Base-by-base conservation (phyloP, 1,140 invertebrate species). In the Yoshiicerus persimilis region DNA sequence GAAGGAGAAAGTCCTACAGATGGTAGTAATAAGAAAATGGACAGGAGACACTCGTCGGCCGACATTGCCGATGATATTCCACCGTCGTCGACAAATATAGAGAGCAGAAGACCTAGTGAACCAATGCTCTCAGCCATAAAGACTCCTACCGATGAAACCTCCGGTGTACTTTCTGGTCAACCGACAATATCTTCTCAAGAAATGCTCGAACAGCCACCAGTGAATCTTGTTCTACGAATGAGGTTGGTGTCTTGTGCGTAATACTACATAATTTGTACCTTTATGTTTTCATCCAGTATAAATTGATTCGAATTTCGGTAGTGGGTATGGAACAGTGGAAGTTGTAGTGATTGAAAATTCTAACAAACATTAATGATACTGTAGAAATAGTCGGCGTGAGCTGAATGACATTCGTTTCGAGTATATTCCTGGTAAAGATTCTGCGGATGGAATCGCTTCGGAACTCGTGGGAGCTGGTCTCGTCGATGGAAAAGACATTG, bases 401-500 rank as follows among this genome's bases (percentile, higher is more conserved):
- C 93, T 99, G 47, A 99, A 99, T 93, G 98, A 99, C 92, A 99
- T 99, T 90, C 95, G 98, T 91, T 99, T 99, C 93, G 98, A 99
- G 92, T 99, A 97, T 92, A 95, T 96, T 4, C 95, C 96, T 16
- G 97, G 97, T 3, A 96, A 97, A 93, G 98, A 99, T 92, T 97
- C 97, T 0, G 95, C 98, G 0, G 97, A 99, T 93, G 98, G 98
- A 66, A 98, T 99, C 87, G 97, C 98, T 4, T 94, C 96, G 11
- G 98, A 99, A 93, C 93, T 99, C 88, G 97, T 99, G 16, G 96
- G 96, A 83, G 98, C 98, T 27, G 97, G 98, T 9, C 93, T 99
- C 23, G 97, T 99, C 8, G 97, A 99, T 92, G 96, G 96, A 5
- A 95, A 96, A 91, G 98, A 99, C 92, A 95, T 97, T 84, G 95